phyloP scores from a whole-genome alignment of 1,140 invertebrate species.

The Eupeodes corollae region DNA sequence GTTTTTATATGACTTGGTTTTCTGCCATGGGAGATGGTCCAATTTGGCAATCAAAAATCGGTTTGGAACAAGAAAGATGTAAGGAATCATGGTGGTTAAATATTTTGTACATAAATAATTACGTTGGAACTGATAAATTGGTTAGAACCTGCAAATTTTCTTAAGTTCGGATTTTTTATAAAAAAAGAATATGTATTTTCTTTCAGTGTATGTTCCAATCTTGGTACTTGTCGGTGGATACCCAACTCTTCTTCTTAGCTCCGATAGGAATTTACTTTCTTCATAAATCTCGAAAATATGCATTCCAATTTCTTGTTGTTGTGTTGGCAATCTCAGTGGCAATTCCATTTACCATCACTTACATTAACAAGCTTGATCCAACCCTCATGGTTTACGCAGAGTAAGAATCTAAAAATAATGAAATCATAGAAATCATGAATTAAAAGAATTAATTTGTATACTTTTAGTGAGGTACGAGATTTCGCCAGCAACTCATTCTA shows the following conservation, averaged over 20 bases:
- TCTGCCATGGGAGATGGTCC: constrained; percentile 52
- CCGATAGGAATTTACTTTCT: constrained; percentile 57
- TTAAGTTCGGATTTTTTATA: constrained; percentile 1
- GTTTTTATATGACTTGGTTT: constrained; percentile 57
- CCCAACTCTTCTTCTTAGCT: constrained; percentile 66
- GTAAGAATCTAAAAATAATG: constrained; percentile 38
- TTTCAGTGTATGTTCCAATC: constrained; percentile 77
- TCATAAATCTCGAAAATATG: constrained; percentile 47
- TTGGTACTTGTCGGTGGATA: constrained; percentile 77
- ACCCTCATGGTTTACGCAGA: constrained; percentile 51
- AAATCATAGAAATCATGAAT: constrained; percentile 1
- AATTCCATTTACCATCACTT: constrained; percentile 50
- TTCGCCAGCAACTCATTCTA: constrained; percentile 50
- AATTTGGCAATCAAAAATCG: constrained; percentile 49
- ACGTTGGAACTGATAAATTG: constrained; percentile 52
- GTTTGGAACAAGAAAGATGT: constrained; percentile 52
- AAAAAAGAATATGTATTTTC: not conserved
- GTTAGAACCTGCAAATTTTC: constrained; percentile 37
- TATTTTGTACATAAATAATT: constrained; percentile 73
- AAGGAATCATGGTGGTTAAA: constrained; percentile 68
- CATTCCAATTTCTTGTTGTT: constrained; percentile 41
- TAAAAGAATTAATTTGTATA: not conserved
- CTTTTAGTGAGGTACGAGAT: constrained; percentile 45
- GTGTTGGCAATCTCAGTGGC: constrained; percentile 41
- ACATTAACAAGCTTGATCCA: constrained; percentile 46